phyloP scores from a whole-genome alignment of 2,888 invertebrate species.

The Lepidocyrtoides sp. region DNA sequence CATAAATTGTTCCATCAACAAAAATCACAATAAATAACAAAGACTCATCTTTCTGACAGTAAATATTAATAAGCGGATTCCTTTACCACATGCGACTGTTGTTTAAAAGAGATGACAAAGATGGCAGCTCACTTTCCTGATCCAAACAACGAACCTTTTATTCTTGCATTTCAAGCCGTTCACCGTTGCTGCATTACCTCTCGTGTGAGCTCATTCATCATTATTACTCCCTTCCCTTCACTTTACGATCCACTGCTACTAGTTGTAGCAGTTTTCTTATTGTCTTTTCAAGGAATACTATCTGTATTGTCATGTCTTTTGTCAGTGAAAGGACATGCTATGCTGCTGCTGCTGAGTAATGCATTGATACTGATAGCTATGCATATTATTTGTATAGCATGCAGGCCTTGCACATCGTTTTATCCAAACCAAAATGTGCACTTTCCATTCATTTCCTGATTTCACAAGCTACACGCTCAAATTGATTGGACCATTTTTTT shows the following conservation, averaged over 20 bases:
- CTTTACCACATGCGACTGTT: neutral
- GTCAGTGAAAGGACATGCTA: neutral
- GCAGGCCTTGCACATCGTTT: too few species aligned
- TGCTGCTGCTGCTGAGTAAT: neutral
- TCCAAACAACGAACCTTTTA: slow-evolving; percentile 5
- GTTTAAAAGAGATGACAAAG: neutral
- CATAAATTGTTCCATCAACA: too few species aligned
- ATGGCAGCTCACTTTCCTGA: slow-evolving; percentile 16
- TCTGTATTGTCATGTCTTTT: too few species aligned
- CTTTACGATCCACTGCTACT: neutral
- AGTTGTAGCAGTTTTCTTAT: neutral
- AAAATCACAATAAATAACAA: too few species aligned
- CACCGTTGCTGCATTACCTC: neutral
- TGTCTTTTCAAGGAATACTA: neutral
- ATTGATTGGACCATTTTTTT: neutral
- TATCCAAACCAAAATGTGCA: neutral
- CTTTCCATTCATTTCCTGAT: neutral
- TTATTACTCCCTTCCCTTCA: neutral
- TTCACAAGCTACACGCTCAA: neutral
- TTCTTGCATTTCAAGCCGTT: neutral
- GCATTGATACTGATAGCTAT: neutral
- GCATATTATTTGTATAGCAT: neutral
- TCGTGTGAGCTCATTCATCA: neutral
- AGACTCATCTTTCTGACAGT: too few species aligned
- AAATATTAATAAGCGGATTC: too few species aligned